These are phyloP conservation scores for Platyscapa corneri DNA, from an alignment of 1,140 invertebrate species.

Conservation along the genomic window DNA sequence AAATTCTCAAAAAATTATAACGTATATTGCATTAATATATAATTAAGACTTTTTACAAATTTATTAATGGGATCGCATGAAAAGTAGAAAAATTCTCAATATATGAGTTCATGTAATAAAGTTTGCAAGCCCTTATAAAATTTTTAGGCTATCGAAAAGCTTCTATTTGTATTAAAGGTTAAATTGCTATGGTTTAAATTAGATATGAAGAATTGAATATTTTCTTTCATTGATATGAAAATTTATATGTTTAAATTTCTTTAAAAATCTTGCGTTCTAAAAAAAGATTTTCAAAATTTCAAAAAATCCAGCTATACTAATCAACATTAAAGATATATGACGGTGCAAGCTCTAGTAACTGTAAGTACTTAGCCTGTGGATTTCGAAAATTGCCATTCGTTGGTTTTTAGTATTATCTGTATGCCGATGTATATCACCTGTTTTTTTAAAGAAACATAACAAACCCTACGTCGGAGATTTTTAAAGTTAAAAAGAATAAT, in stretches of 20 bases:
- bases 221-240: background rate
- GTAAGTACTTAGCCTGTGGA: background rate
- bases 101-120: background rate
- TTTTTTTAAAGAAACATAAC: background rate
- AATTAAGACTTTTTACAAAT: no score
- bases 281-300: background rate
- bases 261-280: background rate
- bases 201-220: constrained; percentile 29
- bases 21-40: no score
- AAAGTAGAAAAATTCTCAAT: background rate
- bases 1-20: background rate
- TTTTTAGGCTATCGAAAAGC: background rate
- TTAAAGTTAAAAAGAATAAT: background rate
- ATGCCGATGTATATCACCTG: background rate
- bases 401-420: background rate
- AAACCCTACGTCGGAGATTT: background rate
- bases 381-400: background rate
- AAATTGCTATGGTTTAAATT: background rate
- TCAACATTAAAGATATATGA: background rate
- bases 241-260: constrained; percentile 30
- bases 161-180: background rate
- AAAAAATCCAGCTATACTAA: background rate
- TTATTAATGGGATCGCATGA: background rate
- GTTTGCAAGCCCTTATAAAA: background rate
- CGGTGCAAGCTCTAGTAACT: background rate